A percentile compares a stretch with the other conserved stretches of the same genome.
Conservation (phyloP, 2,113 vertebrate species). For the Butorides virescens region DNA sequence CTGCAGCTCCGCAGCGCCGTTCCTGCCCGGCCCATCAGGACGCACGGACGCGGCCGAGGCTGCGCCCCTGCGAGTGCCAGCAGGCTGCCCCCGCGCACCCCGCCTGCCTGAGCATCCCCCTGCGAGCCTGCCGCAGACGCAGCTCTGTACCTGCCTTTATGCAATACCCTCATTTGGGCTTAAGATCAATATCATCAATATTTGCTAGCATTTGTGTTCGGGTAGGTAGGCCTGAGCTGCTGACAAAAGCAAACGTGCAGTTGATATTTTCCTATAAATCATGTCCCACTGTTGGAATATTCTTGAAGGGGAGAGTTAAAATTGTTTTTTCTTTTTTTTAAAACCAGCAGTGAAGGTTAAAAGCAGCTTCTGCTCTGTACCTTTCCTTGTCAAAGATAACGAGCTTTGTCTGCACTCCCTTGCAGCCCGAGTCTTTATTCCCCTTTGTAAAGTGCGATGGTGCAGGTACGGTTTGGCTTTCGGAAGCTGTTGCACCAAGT, state of each 20-base stretch:
- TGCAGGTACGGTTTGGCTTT: background rate
- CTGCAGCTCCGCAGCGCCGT: background rate
- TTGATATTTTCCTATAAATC: background rate
- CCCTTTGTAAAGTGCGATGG: background rate
- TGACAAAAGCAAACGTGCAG: background rate
- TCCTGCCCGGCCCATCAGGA: background rate
- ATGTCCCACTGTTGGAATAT: background rate
- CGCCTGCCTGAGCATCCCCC: no score
- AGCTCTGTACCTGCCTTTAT: background rate
- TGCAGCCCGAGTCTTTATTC: background rate
- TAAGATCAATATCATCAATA: background rate
- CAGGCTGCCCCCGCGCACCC: background rate
- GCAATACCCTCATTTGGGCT: background rate
- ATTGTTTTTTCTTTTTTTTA: background rate
- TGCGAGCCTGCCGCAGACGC: background rate
- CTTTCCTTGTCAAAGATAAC: background rate
- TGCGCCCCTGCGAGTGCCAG: background rate
- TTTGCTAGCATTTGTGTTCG: background rate
- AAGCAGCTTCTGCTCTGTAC: background rate
- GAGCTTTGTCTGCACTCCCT: background rate
- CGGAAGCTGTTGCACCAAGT: background rate
- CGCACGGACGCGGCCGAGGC: background rate
- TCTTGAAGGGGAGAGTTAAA: background rate
- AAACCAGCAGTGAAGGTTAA: background rate
- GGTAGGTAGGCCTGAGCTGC: background rate